Base-by-base conservation (phyloP, 2,113 vertebrate species). In the Hippocampus comes region DNA sequence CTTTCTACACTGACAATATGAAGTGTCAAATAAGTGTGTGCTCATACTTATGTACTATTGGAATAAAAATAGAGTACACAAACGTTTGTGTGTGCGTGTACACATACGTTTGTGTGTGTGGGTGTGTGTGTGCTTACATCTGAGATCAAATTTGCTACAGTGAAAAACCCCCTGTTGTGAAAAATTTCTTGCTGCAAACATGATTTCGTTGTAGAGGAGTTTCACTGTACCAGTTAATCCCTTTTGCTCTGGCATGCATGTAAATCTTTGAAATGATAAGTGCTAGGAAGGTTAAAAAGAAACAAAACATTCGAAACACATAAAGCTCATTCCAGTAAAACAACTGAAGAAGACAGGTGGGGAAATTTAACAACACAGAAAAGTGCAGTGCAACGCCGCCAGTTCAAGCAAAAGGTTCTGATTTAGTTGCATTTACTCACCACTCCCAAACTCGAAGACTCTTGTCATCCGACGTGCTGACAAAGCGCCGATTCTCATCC, bases 381-480 rank as follows among this genome's bases (percentile, higher is more conserved):
- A 14, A 9, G 41, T n/a, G 14, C 41, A 34, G 34, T 9, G 23
- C 46, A 15, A 17, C 68, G 68, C 20, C 23, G 42, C 49, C 15
- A 49, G 46, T 43, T 11, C 20, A 18, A 38, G 3, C 18, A 9
- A n/a, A n/a, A 60, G 20, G 5, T 46, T 46, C 14, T 41, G 1
- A 21, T 9, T 1, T 20, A 2, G 27, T 20, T 17, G 21, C 14
- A 20, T 34, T 30, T 30, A 94, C 96, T 94, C 78, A 99, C 97
- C 97, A 99, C 90, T 98, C 97, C 97, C 97, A 99, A 72, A 99
- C 97, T 72, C 97, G 91, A 59, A 99, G 93, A 80, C 96, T 98
- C 91, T 99, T 99, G 84, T 99, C 97, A 63, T 99, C 97, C 0
- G 97, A 99, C 0, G 97, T 99, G 84, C 97, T 99, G 86, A 99